Evolutionary conservation across 2,113 vertebrate species (phyloP), one percentile per base, ranked within the genome.

Genomic region (Poeciliopsis occidentalis): DNA sequence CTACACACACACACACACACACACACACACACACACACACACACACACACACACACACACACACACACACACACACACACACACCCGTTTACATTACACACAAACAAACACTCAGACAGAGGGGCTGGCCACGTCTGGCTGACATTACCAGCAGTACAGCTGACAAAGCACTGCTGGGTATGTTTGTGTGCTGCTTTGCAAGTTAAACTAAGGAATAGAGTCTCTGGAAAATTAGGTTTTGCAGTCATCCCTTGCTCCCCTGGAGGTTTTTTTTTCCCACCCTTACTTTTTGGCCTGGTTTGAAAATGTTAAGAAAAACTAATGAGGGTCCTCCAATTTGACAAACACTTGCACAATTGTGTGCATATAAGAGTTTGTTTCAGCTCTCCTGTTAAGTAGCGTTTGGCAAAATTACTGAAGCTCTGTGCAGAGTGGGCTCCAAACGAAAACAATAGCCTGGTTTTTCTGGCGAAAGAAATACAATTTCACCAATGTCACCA

Each of bases 351-450:
- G 27, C 26, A 29, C 27, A 32, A 17, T 54, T 1, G 5, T 78
- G 47, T 73, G 30, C 51, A 30, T 27, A n/a, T 12, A 26, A 69
- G 39, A 3, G 64, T 57, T 7, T 57, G 64, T 30, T 32, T 61
- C 22, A 66, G 67, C 73, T 74, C 71, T 84, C 39, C 64, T 79
- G 71, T 77, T 61, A 72, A 44, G 70, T 37, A 47, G 76, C 78
- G 76, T 68, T 57, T 93, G 92, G 84, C 89, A 90, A 88, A 90
- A 80, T 91, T 93, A 89, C 81, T 73, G 65, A 85, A 91, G 88
- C 86, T 88, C 86, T 89, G 72, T 75, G 74, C 90, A 82, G n/a
- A 81, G 82, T 85, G 80, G 80, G 85, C 85, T 83, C 65, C 86
- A 88, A 92, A 87, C 75, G 83, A 78, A 84, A 91, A 84, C 87